These are phyloP conservation scores for Scaeva pyrastri DNA, from an alignment of 2,888 invertebrate species.

Conservation along the genomic window DNA sequence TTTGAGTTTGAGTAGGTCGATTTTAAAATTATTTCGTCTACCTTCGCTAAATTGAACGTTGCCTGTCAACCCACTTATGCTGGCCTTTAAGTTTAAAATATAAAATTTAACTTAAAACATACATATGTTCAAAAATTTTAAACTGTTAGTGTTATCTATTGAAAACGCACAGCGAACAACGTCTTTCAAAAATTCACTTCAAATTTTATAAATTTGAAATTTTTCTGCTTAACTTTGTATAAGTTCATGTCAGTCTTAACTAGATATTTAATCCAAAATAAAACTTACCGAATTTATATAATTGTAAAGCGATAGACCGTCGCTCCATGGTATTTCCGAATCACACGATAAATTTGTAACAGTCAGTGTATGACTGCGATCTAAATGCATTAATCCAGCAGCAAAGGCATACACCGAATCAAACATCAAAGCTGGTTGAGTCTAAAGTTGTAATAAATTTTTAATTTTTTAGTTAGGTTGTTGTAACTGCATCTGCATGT, in stretches of 20 bases:
- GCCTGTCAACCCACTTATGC: slow-evolving; percentile 94
- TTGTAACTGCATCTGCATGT: not conserved
- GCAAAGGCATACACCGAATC: slow-evolving; percentile 94
- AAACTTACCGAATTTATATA: slow-evolving; percentile 88
- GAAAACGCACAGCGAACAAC: too few relatives aligned
- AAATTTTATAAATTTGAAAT: too few relatives aligned
- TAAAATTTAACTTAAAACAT: not conserved
- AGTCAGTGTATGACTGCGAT: slow-evolving; percentile 88
- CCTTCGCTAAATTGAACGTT: slow-evolving; percentile 94
- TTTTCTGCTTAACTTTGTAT: too few relatives aligned
- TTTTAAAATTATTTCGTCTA: slow-evolving; percentile 91
- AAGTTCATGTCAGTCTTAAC: too few relatives aligned
- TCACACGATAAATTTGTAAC: slow-evolving; percentile 93
- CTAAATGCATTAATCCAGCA: slow-evolving; percentile 90
- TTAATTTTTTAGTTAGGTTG: not conserved
- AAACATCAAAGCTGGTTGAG: slow-evolving; percentile 93
- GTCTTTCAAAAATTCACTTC: too few relatives aligned
- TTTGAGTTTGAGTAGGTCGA: slow-evolving; percentile 93
- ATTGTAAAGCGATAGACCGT: slow-evolving; percentile 90
- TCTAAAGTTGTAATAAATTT: slow-evolving; percentile 84
- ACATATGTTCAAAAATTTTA: too few relatives aligned
- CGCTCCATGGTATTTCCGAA: slow-evolving; percentile 90
- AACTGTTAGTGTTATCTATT: too few relatives aligned
- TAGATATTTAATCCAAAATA: not conserved
- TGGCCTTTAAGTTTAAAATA: slow-evolving; percentile 85